Conservation (phyloP, 2,888 invertebrate species). For the Flabesymbios commensalis region DNA sequence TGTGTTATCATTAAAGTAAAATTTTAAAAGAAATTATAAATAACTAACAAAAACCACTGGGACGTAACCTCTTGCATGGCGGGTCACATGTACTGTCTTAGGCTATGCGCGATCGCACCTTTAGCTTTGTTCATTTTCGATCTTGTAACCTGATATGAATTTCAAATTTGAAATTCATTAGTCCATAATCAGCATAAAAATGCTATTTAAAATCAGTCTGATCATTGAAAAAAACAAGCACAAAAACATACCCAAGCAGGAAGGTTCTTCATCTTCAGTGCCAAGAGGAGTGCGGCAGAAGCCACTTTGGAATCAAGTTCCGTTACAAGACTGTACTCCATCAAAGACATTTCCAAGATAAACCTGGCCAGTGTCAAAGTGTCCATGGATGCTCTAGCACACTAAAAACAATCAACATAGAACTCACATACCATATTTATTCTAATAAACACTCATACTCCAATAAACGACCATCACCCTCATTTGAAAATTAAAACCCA, state of each 20-base stretch:
- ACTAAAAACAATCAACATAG: conserved; percentile 41
- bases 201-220: no score
- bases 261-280: conserved; percentile 81
- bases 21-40: no score
- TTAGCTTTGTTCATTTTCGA: no score
- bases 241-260: conserved; percentile 67
- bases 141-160: no score
- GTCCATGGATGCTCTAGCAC: conserved; percentile 74
- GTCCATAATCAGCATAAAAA: background rate
- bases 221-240: no score
- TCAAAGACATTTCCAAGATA: conserved; percentile 88
- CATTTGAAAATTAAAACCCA: background rate
- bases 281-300: conserved; percentile 83
- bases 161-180: background rate
- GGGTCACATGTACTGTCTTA: no score
- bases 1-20: no score
- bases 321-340: conserved; percentile 83
- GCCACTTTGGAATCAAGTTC: conserved; percentile 88
- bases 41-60: no score
- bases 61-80: no score
- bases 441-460: background rate
- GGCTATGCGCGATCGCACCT: no score
- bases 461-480: background rate
- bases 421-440: background rate
- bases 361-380: conserved; percentile 90